These are phyloP conservation scores for Gasteruption jaculator DNA, from an alignment of 2,888 invertebrate genomes.

Conservation along the genomic window DNA sequence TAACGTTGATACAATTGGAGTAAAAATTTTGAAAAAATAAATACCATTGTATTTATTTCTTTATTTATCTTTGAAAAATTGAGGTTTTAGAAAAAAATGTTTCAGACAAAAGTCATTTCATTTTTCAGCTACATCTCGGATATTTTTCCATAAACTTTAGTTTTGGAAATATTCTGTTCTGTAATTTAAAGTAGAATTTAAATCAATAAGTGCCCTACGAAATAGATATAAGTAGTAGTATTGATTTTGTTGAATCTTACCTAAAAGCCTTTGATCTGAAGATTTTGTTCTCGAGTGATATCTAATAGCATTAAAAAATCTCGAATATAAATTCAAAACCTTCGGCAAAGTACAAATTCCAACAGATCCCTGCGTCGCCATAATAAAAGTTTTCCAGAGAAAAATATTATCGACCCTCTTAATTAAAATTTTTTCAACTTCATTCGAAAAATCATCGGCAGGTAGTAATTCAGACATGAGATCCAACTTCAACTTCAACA, in stretches of 20 bases:
- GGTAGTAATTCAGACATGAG: conserved; percentile 56
- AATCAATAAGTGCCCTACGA: conserved; percentile 9
- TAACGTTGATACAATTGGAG: no score
- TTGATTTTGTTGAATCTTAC: no score
- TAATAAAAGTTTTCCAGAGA: conserved; percentile 56
- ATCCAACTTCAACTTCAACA: conserved; percentile 54
- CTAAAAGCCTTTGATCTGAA: conserved; percentile 39
- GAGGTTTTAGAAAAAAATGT: no score
- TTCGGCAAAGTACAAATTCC: conserved; percentile 60
- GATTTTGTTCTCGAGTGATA: conserved; percentile 38
- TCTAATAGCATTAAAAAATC: conserved; percentile 52
- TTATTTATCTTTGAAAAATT: no score
- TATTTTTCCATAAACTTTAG: not conserved
- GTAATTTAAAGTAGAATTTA: not conserved
- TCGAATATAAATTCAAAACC: conserved; percentile 58
- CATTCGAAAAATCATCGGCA: conserved; percentile 57
- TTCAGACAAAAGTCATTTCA: no score
- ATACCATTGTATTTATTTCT: no score
- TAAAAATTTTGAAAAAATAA: no score
- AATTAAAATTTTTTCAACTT: conserved; percentile 52
- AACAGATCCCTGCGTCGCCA: conserved; percentile 58
- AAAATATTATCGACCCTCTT: conserved; percentile 51
- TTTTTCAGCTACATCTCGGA: no score
- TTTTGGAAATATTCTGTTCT: not conserved
- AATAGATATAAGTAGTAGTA: not conserved